phyloP scores from a whole-genome alignment of 2,888 invertebrate genomes.

The Megamerina dolium region DNA sequence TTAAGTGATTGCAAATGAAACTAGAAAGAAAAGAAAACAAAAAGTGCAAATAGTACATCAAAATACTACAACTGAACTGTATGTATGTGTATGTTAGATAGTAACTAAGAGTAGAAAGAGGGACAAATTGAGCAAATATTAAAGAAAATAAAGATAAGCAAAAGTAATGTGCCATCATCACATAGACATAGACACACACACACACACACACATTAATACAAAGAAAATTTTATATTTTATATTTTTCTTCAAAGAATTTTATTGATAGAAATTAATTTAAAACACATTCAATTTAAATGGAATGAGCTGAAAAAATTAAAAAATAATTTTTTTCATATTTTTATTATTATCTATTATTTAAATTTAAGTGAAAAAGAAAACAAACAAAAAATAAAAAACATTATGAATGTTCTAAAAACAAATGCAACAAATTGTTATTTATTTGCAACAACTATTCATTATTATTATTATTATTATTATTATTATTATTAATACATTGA shows the following conservation, averaged over 20 bases:
- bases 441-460: no score
- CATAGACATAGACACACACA: slow-evolving; percentile 11
- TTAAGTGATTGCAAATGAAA: background rate
- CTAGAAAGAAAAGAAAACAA: background rate
- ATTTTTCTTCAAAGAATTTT: background rate
- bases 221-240: slow-evolving; percentile 4
- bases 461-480: no score
- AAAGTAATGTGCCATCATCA: slow-evolving; percentile 30
- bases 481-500: no score
- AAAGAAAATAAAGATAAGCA: slow-evolving; percentile 7
- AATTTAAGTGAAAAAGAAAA: background rate
- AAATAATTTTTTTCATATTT: no score
- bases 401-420: no score
- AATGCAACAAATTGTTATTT: no score
- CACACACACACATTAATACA: slow-evolving; percentile 4
- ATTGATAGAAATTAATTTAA: background rate
- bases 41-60: background rate
- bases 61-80: slow-evolving; percentile 4
- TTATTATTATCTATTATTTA: no score
- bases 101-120: background rate
- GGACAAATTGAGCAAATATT: slow-evolving; percentile 2
- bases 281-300: background rate
- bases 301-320: slow-evolving; percentile 3
- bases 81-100: background rate
- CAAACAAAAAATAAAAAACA: background rate